Evolutionary conservation across 2,888 invertebrate species (phyloP), one percentile per base, ranked within the genome.

Genomic region (Sialis fuliginosa): DNA sequence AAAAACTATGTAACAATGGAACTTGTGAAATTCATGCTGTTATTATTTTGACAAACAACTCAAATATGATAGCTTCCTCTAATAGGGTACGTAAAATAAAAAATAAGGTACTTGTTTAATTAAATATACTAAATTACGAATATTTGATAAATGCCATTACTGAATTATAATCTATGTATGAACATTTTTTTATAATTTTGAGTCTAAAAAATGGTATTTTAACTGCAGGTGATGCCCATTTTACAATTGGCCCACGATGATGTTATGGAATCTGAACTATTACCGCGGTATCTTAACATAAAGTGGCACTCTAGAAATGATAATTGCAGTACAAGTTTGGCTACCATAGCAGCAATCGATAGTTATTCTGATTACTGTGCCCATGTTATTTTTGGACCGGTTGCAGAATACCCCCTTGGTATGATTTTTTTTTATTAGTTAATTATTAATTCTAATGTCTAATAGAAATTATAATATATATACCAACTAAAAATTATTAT

Each of bases 351-450:
- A 0, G 79, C 83, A 1, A 78, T 87, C 55, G 79, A 83, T 55
- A 79, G 79, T 2, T 79, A 79, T 59, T 74, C 70, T 9, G 66
- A 75, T 49, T 74, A 79, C 55, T 84, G 84, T 60, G 77, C 81
- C 0, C 80, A 87, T 57, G 77, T 85, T 1, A 78, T 87, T 56
- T 77, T 89, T 54, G 88, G 88, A 7, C 85, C 87, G 0, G 73
- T 81, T 1, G 89, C 88, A 55, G 88, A 89, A 57, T 86, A 80
- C 61, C 77, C 81, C 32, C 63, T 87, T 46, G 87, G 88, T 88
- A 65, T 75, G 79, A 70, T 35, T n/a, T 44, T 39, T 44, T 35
- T n/a, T n/a, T n/a, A n/a, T n/a, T n/a, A n/a, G n/a, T n/a, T n/a
- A n/a, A n/a, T 39, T 10, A 10, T 34, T 37, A 33, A 31, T 45